phyloP scores from a whole-genome alignment of 2,113 vertebrate genomes.

The Grammomys dolichurus region DNA sequence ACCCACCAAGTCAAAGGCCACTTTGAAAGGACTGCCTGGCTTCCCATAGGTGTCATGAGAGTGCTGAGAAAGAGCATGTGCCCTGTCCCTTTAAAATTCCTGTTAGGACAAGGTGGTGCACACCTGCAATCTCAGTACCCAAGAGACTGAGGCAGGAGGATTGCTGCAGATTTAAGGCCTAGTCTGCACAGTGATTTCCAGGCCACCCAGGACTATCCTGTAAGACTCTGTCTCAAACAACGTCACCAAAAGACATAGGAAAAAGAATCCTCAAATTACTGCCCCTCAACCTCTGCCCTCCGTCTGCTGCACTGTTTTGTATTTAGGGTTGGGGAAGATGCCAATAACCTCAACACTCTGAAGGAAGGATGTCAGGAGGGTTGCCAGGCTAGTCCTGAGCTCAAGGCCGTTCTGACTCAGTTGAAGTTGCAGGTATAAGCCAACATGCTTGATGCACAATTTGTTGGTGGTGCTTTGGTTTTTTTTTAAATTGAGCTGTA shows the following conservation, averaged over 20 bases:
- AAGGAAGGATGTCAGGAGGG: neutral
- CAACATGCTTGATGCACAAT: neutral
- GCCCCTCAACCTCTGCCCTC: too few relatives aligned
- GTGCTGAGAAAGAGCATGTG: neutral
- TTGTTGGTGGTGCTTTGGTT: neutral
- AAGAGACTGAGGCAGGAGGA: neutral
- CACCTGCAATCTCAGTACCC: neutral
- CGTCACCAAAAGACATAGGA: neutral
- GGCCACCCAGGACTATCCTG: neutral
- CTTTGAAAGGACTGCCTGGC: fast-evolving
- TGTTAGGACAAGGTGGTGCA: neutral
- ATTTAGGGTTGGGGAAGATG: neutral
- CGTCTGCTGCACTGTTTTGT: neutral
- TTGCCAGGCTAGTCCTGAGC: neutral
- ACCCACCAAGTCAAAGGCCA: too few relatives aligned
- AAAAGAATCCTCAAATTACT: neutral
- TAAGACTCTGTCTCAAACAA: neutral
- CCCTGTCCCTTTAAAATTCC: neutral
- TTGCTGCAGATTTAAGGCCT: neutral
- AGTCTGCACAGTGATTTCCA: neutral
- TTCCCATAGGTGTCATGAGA: fast-evolving
- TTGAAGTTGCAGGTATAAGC: neutral
- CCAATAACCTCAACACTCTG: neutral
- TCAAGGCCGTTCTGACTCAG: neutral
- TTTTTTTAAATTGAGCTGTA: neutral